These are phyloP conservation scores for Branchinecta lynchi DNA, from an alignment of 1,140 invertebrate genomes.

Conservation along the genomic window DNA sequence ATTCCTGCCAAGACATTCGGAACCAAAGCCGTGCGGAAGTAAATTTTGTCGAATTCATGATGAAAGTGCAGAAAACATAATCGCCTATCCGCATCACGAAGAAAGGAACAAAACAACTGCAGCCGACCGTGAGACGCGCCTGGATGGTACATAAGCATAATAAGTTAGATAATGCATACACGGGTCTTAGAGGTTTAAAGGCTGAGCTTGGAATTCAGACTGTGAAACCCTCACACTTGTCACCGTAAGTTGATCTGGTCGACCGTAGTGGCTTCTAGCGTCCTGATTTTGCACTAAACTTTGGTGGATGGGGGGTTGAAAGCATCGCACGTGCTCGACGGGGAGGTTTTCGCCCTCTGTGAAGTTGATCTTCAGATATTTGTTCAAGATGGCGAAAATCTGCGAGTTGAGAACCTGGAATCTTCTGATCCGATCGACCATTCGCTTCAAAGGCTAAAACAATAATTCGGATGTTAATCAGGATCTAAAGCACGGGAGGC, in stretches of 20 bases:
- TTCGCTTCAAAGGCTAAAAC: constrained; percentile 51
- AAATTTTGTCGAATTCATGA: no score
- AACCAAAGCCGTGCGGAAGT: no score
- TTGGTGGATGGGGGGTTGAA: constrained; percentile 80
- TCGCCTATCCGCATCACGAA: no score
- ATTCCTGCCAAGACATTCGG: no score
- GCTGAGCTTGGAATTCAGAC: constrained; percentile 16
- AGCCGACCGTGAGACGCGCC: no score
- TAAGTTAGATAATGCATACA: no score
- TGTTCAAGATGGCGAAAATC: constrained; percentile 92
- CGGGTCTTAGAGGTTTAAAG: background rate
- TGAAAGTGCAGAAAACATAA: no score
- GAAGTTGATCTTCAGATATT: constrained; percentile 64
- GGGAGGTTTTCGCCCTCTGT: constrained; percentile 67
- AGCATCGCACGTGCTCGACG: constrained; percentile 90
- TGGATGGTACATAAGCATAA: no score
- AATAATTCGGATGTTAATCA: constrained; percentile 3
- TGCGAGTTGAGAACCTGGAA: constrained; percentile 98
- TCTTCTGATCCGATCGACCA: constrained; percentile 91
- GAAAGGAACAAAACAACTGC: no score
- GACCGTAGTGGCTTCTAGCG: constrained; percentile 40
- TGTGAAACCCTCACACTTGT: constrained; percentile 24
- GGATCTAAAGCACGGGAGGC: background rate
- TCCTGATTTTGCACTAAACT: constrained; percentile 30
- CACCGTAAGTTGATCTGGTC: constrained; percentile 37